Percentiles rank a stretch among this genome's conserved stretches.
Conservation (phyloP, 2,888 invertebrate species). For the Myathropa florea region DNA sequence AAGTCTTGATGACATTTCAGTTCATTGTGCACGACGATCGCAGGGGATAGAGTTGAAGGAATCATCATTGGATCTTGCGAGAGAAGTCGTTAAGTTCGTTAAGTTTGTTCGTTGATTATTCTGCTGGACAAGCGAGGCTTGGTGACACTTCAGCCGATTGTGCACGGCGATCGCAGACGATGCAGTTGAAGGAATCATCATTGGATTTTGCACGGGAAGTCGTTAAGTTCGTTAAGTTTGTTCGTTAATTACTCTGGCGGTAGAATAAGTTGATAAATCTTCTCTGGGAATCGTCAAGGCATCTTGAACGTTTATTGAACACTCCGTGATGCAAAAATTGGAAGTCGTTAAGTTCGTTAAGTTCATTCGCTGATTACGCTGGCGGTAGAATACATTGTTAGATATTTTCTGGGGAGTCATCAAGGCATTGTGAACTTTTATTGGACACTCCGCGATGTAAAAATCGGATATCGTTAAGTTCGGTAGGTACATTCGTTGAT, state of each 20-base stretch:
- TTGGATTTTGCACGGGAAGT: neutral
- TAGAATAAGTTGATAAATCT: too few species aligned
- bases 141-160: neutral
- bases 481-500: too few species aligned
- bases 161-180: neutral
- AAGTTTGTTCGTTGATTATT: too few species aligned
- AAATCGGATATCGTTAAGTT: neutral
- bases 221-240: too few species aligned
- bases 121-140: neutral
- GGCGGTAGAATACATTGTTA: too few species aligned
- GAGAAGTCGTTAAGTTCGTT: neutral
- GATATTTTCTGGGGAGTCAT: too few species aligned
- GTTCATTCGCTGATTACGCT: too few species aligned
- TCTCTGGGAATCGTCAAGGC: neutral
- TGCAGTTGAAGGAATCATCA: neutral
- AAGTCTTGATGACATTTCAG: neutral
- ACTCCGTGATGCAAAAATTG: too few species aligned
- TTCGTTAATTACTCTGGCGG: too few species aligned
- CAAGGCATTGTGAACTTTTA: too few species aligned
- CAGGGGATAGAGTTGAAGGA: neutral
- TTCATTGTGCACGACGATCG: neutral
- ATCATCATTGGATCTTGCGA: neutral
- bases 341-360: too few species aligned
- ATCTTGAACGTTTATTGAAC: neutral
- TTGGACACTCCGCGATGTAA: too few species aligned